phyloP scores from a whole-genome alignment of 2,797 vertebrate genomes.

The Sciurus vulgaris region DNA sequence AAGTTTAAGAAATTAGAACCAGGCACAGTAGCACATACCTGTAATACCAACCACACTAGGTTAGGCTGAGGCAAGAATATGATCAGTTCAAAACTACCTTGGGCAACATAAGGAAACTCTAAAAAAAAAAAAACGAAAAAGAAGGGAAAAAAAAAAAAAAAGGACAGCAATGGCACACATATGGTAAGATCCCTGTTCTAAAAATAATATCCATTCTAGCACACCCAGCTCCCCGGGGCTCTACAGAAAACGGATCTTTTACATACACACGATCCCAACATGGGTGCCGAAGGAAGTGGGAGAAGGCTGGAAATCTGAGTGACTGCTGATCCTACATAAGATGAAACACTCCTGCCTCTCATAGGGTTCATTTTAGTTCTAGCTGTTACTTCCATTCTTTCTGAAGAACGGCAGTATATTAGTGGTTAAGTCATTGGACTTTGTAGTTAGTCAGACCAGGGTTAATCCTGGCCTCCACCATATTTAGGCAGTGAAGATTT shows the following conservation, averaged over 20 bases:
- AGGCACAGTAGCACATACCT: not conserved
- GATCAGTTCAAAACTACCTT: not conserved
- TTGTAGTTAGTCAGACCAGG: conserved; percentile 50
- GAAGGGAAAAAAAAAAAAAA: not conserved
- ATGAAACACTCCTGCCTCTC: conserved; percentile 6
- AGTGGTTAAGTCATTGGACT: conserved; percentile 62
- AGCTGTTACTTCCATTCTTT: conserved; percentile 40
- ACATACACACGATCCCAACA: not conserved
- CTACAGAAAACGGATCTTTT: conserved; percentile 46
- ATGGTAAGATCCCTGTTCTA: not conserved
- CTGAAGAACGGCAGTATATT: conserved; percentile 48
- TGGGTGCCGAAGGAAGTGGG: no score
- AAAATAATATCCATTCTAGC: conserved; percentile 25
- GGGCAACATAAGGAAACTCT: not conserved
- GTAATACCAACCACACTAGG: not conserved
- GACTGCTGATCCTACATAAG: not conserved
- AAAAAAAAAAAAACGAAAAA: not conserved
- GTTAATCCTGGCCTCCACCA: conserved; percentile 49
- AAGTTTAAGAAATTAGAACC: conserved; percentile 21
- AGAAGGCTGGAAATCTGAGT: not conserved
- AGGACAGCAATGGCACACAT: not conserved
- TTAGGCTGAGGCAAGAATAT: not conserved
- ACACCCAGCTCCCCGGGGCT: not conserved
- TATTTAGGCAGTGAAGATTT: conserved; percentile 61
- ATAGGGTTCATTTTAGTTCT: conserved; percentile 45